Base-by-base conservation (phyloP, 2,113 vertebrate genomes). In the Laticauda colubrina region DNA sequence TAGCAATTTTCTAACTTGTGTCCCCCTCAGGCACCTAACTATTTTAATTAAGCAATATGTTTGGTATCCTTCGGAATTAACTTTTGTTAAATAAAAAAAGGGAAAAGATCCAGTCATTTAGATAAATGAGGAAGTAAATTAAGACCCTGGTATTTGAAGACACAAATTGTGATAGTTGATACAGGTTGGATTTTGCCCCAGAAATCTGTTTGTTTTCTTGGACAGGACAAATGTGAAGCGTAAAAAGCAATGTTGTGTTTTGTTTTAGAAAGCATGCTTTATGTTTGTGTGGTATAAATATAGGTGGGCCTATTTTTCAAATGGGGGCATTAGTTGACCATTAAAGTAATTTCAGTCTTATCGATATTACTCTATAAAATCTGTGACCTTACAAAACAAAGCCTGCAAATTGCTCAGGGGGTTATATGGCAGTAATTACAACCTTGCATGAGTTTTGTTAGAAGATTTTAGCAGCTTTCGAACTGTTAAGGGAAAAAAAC, bases 281-380 rank as follows among this genome's bases (percentile, higher is more conserved):
- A 56, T 55, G 75, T 88, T 3, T 43, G 3, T 92, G n/a, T 88
- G 89, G 26, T 14, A 1, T 48, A 51, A 45, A 10, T 59, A 81
- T 81, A 69, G 89, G 24, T 92, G 93, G 34, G 23, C 18, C 48
- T 86, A 14, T 20, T 21, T 14, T 94, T 94, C 34, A 43, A 92
- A 56, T 64, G 6, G 89, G 4, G 10, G 7, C 21, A 21, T 90
- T n/a, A 89, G 94, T 93, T 94, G 55, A 21, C 91, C 56, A n/a
- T 94, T 94, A 95, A 85, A 92, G 24, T 56, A 61, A 23, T 85
- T 95, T 64, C 15, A 90, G 88, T 90, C 96, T 94, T 95, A 89
- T 64, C 57, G 85, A 54, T 8, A 12, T 93, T 90, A 9, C 34
- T 92, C 95, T 88, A 92, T 93, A 85, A 64, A 95, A 93, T 95